Percentiles rank a stretch among this genome's conserved stretches.
Evolutionary conservation across 2,113 vertebrate genomes (phyloP).

Genomic region (Heloderma charlesbogerti): DNA sequence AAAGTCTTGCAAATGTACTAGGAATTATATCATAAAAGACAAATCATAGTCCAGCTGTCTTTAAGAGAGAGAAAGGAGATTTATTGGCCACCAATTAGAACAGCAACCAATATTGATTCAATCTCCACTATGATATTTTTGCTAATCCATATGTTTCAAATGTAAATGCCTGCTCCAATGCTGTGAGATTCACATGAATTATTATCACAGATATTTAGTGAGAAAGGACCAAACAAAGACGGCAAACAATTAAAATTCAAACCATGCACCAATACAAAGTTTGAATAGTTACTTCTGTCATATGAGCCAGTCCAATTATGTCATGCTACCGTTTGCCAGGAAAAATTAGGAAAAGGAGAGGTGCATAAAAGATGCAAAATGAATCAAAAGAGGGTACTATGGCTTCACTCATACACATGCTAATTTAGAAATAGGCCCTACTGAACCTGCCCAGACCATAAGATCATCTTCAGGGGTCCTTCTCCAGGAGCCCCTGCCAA

Average conservation of each 20-base stretch:
- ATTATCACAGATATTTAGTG: not conserved
- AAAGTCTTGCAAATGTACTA: not conserved
- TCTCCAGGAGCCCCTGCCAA: too few relatives aligned
- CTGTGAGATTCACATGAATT: not conserved
- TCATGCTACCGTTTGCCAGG: not conserved
- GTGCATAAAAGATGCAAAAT: not conserved
- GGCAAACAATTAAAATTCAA: not conserved
- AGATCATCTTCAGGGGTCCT: too few relatives aligned
- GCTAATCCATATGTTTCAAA: not conserved
- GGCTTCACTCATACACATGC: not conserved
- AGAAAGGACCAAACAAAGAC: not conserved
- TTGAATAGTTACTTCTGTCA: not conserved
- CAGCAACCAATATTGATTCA: conserved; percentile 11
- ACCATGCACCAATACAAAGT: not conserved
- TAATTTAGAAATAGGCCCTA: not conserved
- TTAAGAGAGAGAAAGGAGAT: not conserved
- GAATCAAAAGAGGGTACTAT: too few relatives aligned
- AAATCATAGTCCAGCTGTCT: not conserved
- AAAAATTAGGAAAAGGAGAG: not conserved
- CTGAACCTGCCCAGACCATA: too few relatives aligned
- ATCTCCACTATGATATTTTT: not conserved
- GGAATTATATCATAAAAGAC: not conserved
- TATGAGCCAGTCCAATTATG: not conserved
- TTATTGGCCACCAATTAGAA: not conserved
- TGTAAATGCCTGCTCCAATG: not conserved